Evolutionary conservation across 2,888 invertebrate species (phyloP).

Genomic region (Drosophila suboccidentalis): DNA sequence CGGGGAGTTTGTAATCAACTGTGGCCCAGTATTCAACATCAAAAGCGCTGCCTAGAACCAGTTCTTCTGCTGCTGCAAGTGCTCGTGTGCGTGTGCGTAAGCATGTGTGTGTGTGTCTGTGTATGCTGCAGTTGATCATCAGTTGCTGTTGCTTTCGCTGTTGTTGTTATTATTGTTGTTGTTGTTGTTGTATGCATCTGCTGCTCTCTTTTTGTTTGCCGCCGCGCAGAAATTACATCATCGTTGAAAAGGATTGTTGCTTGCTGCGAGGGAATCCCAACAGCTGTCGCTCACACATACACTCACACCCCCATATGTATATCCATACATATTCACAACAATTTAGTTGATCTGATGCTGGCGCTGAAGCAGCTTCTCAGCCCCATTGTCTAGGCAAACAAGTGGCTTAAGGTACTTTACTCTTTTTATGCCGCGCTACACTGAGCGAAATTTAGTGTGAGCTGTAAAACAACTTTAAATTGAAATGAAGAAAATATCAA

Average conservation of each 20-base stretch:
- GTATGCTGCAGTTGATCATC: constrained; percentile 50
- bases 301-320: constrained; percentile 2
- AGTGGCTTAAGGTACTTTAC: constrained; percentile 60
- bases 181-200: constrained; percentile 30
- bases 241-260: constrained; percentile 69
- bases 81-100: constrained; percentile 3
- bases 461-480: background rate
- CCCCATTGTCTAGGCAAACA: constrained; percentile 72
- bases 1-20: constrained; percentile 32
- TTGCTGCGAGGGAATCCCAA: constrained; percentile 69
- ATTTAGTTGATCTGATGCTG: constrained; percentile 42
- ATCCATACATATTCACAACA: constrained; percentile 14
- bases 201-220: constrained; percentile 49
- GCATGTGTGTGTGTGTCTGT: constrained; percentile 9
- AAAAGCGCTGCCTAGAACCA: constrained; percentile 54
- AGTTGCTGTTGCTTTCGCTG: constrained; percentile 1
- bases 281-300: constrained; percentile 66
- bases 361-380: constrained; percentile 31
- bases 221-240: constrained; percentile 71
- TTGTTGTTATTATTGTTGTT: constrained; percentile 9
- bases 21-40: constrained; percentile 33
- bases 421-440: constrained; percentile 38
- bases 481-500: background rate
- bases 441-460: constrained; percentile 32
- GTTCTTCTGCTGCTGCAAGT: constrained; percentile 34